Percentiles rank a stretch among this genome's conserved stretches.
These are phyloP conservation scores for Platysternon megacephalum DNA, from an alignment of 2,113 vertebrate genomes.

Conservation along the genomic window DNA sequence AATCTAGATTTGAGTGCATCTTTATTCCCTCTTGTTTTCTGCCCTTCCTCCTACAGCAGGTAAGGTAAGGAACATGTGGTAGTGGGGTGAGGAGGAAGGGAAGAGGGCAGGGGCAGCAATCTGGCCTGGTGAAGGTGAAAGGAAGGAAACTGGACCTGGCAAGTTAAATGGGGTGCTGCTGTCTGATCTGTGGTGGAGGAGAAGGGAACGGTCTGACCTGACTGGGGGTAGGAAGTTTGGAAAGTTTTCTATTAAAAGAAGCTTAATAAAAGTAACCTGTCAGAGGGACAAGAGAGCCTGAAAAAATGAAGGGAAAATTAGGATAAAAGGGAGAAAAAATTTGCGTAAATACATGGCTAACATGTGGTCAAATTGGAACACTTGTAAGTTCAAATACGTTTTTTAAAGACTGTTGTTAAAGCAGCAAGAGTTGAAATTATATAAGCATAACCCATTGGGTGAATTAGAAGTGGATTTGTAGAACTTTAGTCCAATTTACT, in stretches of 20 bases:
- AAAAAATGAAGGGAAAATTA: background rate
- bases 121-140: background rate
- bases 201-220: background rate
- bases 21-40: background rate
- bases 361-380: background rate
- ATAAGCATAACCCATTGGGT: background rate
- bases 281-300: background rate
- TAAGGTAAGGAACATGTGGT: background rate
- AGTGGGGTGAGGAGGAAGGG: background rate
- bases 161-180: background rate
- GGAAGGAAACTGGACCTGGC: background rate
- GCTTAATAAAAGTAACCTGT: background rate
- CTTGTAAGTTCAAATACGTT: background rate
- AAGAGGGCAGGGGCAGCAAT: background rate
- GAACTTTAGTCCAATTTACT: background rate
- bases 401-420: background rate
- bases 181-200: background rate
- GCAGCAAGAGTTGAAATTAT: background rate
- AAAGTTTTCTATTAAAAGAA: background rate
- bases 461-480: background rate
- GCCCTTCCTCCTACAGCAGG: background rate
- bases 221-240: background rate
- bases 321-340: background rate
- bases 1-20: background rate
- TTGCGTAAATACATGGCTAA: background rate